Base-by-base conservation (phyloP, 1,140 invertebrate species). In the Acromyrmex echinatior region DNA sequence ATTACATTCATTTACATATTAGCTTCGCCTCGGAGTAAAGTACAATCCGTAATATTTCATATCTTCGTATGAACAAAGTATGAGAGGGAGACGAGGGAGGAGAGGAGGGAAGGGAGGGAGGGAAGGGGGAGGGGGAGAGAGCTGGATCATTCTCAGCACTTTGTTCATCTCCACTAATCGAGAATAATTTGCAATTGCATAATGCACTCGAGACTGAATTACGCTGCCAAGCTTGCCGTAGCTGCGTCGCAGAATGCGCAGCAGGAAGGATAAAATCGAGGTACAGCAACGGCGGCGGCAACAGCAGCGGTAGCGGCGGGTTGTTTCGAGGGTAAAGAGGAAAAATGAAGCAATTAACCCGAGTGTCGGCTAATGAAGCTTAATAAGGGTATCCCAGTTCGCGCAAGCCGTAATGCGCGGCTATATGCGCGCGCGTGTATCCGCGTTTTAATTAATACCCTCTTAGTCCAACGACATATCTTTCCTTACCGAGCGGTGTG, bases 271-370 rank as follows among this genome's bases (percentile, higher is more conserved):
- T 84, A 39, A 71, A 85, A 85, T 85, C 71, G 81, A 51, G 81
- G 45, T 66, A 16, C 35, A 9, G 28, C 35, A n/a, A 35, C 39
- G 0, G 1, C n/a, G 53, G 6, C 18, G 58, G n/a, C n/a, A 18
- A 2, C 31, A 3, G 14, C 10, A n/a, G 14, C 49, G 49, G 53
- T 18, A 45, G 53, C 21, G 18, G 39, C 39, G 35, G 49, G 35
- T 79, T 49, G 35, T 39, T 79, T 39, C 35, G 35, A 60, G 56
- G 51, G 31, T 84, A 66, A 85, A 60, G 86, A 73, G 77, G 85
- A 84, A 87, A 80, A 80, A 88, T 66, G 87, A 88, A 73, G 85
- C 74, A 88, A 88, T 87, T 88, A 88, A 70, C 74, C 65, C 65
- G 86, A 87, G 74, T 78, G 78, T 71, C 58, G 63, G 73, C 86